Base-by-base conservation (phyloP, 2,888 invertebrate genomes). In the Spodoptera exigua region DNA sequence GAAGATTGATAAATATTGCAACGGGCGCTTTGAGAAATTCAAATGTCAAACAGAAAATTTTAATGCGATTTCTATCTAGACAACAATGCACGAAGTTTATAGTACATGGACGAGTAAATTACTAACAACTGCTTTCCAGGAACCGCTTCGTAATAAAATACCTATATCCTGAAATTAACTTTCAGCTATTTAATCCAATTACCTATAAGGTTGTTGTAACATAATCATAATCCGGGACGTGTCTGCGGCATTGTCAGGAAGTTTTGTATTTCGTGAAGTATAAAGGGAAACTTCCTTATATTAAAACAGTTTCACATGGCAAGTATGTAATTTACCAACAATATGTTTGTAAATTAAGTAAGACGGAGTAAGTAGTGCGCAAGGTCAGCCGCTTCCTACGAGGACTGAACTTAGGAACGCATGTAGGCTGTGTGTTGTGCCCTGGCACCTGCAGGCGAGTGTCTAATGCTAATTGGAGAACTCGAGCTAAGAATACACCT, bases 321-420 rank as follows among this genome's bases (percentile, higher is more conserved):
- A 54, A 54, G 12, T 35, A 54, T 18, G 54, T 56, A 46, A 37
- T 53, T 21, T 39, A 52, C 36, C 32, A 49, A 21, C 37, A 65
- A 59, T 34, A 49, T 48, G 35, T 37, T 54, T 54, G 41, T 41
- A 16, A 43, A n/a, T n/a, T n/a, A n/a, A n/a, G n/a, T 55, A 61
- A 64, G 52, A 69, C 74, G 70, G 71, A 74, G 70, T 71, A 70
- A 66, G 80, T 89, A 89, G 89, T 65, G 63, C 64, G 80, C 89
- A 89, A 91, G 91, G 92, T 80, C 89, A 76, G 82, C 87, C 65
- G 76, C 91, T 86, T 88, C 91, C 90, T 89, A 91, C 91, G 84
- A 78, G 61, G 17, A 54, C 14, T 60, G 46, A 74, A 74, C 74
- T 69, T 68, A 70, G 71, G 70, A 70, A 67, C 62, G 66, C 62